Conservation (phyloP, 2,797 vertebrate genomes). For the Eupleurogrammus muticus region DNA sequence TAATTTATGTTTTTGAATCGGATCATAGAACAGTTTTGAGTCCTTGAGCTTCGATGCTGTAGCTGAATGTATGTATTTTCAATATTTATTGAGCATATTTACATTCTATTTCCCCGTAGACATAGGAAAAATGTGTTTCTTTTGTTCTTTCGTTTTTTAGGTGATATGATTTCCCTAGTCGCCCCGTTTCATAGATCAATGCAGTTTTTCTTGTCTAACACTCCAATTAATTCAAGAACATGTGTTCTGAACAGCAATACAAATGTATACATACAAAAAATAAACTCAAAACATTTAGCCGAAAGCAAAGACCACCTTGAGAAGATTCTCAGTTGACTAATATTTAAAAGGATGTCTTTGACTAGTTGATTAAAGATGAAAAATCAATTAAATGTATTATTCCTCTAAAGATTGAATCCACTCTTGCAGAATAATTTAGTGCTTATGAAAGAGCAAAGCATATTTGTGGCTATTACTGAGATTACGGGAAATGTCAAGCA, state of each 20-base stretch:
- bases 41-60: constrained; percentile 18
- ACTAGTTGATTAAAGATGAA: constrained; percentile 9
- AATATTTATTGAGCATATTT: constrained; percentile 2
- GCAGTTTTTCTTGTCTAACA: constrained; percentile 1
- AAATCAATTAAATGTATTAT: constrained; percentile 1
- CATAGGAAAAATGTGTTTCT: not conserved
- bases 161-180: constrained; percentile 8
- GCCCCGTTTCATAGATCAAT: constrained; percentile 18
- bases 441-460: not conserved
- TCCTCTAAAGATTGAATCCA: constrained; percentile 2
- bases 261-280: not conserved
- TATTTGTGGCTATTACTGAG: not conserved
- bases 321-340: not conserved
- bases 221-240: not conserved
- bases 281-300: not conserved
- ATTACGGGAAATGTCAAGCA: constrained; percentile 1
- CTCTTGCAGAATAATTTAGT: not conserved
- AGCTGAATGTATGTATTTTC: not conserved
- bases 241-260: not conserved
- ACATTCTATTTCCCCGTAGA: constrained; percentile 4
- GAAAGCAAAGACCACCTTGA: no score
- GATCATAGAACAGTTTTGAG: constrained; percentile 9
- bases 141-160: constrained; percentile 22
- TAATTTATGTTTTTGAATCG: constrained; percentile 26
- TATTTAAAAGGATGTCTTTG: constrained; percentile 7